These are phyloP conservation scores for Sisor rabdophorus DNA, from an alignment of 2,113 vertebrate genomes.

Conservation along the genomic window DNA sequence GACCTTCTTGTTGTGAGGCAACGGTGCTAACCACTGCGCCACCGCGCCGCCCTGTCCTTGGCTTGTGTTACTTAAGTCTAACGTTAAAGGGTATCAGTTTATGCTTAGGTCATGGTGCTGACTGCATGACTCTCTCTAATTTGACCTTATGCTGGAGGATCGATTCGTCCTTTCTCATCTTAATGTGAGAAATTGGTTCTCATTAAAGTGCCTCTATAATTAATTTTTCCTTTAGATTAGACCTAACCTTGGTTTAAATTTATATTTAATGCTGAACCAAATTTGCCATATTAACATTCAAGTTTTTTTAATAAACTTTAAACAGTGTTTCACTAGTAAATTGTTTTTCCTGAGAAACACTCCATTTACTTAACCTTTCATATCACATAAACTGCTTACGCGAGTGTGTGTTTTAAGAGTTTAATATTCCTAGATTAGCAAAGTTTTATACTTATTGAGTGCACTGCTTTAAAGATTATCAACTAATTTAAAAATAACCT, in stretches of 20 bases:
- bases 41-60: too few species aligned
- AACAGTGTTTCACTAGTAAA: not conserved
- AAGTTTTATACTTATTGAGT: not conserved
- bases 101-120: constrained; percentile 20
- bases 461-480: too few species aligned
- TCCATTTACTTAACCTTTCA: not conserved
- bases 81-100: constrained; percentile 14
- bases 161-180: not conserved
- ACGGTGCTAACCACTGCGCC: too few species aligned
- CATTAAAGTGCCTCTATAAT: not conserved
- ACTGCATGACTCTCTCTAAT: constrained; percentile 5
- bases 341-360: not conserved
- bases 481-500: too few species aligned
- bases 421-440: not conserved
- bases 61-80: not conserved
- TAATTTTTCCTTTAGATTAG: not conserved
- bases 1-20: too few species aligned
- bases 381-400: too few species aligned
- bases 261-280: not conserved
- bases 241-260: not conserved
- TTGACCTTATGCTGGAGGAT: constrained; percentile 10
- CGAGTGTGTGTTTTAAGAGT: too few species aligned
- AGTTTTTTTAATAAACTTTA: not conserved
- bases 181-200: constrained; percentile 6
- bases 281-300: not conserved